Conservation (phyloP, 2,888 invertebrate genomes). For the Electrophaes corylata region DNA sequence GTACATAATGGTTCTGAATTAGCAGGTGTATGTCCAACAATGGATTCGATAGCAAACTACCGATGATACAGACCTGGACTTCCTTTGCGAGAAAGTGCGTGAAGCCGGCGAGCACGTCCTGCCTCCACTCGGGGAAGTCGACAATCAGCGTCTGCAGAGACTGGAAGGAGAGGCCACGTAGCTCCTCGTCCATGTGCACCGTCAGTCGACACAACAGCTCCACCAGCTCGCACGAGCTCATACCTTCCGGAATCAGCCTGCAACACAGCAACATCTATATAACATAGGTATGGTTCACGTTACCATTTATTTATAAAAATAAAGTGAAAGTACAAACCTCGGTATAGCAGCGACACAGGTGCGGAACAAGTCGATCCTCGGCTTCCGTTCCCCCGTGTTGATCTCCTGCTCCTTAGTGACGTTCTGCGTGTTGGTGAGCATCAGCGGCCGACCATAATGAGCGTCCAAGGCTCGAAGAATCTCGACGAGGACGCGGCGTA, state of each 20-base stretch:
- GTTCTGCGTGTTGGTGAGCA: constrained; percentile 98
- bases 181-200: constrained; percentile 99
- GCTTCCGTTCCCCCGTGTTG: constrained; percentile 97
- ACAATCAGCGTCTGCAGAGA: constrained; percentile 97
- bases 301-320: too few species aligned
- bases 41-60: too few species aligned
- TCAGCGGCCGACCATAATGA: constrained; percentile 97
- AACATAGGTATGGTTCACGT: too few species aligned
- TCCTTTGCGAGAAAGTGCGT: constrained; percentile 97
- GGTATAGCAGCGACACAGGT: constrained; percentile 99
- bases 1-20: too few species aligned
- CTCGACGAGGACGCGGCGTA: constrained; percentile 97
- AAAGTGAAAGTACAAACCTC: constrained; percentile 51
- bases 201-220: constrained; percentile 97
- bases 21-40: too few species aligned
- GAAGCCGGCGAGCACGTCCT: constrained; percentile 97
- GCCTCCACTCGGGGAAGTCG: constrained; percentile 99
- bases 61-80: constrained; percentile 84
- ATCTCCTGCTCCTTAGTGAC: constrained; percentile 97
- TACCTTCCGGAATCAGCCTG: constrained; percentile 98
- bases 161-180: constrained; percentile 96
- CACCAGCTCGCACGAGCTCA: constrained; percentile 96
- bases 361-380: constrained; percentile 98
- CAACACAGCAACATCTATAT: neutral
- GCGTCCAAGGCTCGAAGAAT: constrained; percentile 97